A percentile compares a stretch with the other conserved stretches of the same genome.
Evolutionary conservation across 2,888 invertebrate genomes (phyloP).

Genomic region (Troides aeacus): DNA sequence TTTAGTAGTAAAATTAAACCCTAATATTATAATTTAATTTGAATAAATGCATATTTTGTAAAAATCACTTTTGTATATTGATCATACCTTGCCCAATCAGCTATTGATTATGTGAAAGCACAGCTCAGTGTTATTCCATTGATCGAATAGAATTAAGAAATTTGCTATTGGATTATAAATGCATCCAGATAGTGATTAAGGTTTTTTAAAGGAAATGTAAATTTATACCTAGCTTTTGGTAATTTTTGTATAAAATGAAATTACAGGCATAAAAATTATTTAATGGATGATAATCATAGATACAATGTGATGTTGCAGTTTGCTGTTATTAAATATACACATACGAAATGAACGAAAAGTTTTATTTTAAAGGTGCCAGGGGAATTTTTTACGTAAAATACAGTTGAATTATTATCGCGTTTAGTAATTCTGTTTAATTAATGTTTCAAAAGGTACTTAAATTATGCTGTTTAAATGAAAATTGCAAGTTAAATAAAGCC

Average conservation of each 20-base stretch:
- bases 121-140: constrained; percentile 31
- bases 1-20: constrained; percentile 61
- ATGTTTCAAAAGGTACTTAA: not conserved
- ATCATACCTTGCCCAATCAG: constrained; percentile 51
- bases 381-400: not conserved
- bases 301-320: constrained; percentile 22
- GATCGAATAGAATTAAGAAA: constrained; percentile 19
- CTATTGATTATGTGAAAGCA: constrained; percentile 35
- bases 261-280: constrained; percentile 18
- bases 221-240: constrained; percentile 4
- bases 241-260: constrained; percentile 18
- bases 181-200: constrained; percentile 20
- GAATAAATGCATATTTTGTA: constrained; percentile 64
- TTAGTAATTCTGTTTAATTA: constrained; percentile 12
- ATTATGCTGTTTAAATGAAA: not conserved
- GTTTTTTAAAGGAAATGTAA: constrained; percentile 8
- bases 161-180: constrained; percentile 18
- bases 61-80: constrained; percentile 58
- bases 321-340: constrained; percentile 22
- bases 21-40: constrained; percentile 59
- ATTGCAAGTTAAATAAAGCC: constrained; percentile 36
- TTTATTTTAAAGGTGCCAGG: constrained; percentile 12
- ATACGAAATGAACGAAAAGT: constrained; percentile 10
- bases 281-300: constrained; percentile 20
- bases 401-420: not conserved